A percentile compares a stretch with the other conserved stretches of the same genome.
phyloP scores from a whole-genome alignment of 2,888 invertebrate genomes.

The Rutpela maculata region DNA sequence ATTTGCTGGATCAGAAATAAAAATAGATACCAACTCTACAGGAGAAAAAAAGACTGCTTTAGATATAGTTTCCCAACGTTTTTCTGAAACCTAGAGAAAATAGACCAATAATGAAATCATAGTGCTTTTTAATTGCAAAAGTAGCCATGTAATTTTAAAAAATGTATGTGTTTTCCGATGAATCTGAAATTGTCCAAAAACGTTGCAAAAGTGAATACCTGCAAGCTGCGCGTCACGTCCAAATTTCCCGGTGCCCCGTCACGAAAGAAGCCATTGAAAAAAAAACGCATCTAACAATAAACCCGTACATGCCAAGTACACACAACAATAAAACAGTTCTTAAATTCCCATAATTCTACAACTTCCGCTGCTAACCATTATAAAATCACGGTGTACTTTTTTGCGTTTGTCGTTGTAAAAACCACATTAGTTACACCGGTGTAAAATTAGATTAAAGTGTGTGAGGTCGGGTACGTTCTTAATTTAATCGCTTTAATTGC shows the following conservation, averaged over 20 bases:
- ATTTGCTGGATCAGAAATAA: too few species aligned
- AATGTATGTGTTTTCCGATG: neutral
- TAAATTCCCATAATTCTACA: slow-evolving; percentile 22
- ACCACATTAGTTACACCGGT: slow-evolving; percentile 50
- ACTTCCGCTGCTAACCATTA: slow-evolving; percentile 15
- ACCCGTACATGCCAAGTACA: neutral
- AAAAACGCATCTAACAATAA: neutral
- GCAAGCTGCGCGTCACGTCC: too few species aligned
- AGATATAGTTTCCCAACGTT: too few species aligned
- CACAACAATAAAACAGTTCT: slow-evolving; percentile 12
- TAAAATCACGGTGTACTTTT: slow-evolving; percentile 29
- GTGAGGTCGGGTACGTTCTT: slow-evolving; percentile 59
- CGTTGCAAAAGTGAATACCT: neutral
- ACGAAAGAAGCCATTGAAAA: too few species aligned
- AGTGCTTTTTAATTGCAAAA: too few species aligned
- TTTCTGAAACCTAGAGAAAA: too few species aligned
- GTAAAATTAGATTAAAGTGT: slow-evolving; percentile 55
- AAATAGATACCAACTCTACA: too few species aligned
- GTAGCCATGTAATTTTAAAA: too few species aligned
- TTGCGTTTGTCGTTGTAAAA: slow-evolving; percentile 39
- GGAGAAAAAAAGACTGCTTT: too few species aligned
- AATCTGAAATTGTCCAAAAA: neutral
- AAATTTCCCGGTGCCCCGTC: too few species aligned
- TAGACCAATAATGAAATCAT: too few species aligned
- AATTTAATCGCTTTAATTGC: slow-evolving; percentile 60